phyloP scores from a whole-genome alignment of 2,797 vertebrate species.

The Orientallactaga sibirica region DNA sequence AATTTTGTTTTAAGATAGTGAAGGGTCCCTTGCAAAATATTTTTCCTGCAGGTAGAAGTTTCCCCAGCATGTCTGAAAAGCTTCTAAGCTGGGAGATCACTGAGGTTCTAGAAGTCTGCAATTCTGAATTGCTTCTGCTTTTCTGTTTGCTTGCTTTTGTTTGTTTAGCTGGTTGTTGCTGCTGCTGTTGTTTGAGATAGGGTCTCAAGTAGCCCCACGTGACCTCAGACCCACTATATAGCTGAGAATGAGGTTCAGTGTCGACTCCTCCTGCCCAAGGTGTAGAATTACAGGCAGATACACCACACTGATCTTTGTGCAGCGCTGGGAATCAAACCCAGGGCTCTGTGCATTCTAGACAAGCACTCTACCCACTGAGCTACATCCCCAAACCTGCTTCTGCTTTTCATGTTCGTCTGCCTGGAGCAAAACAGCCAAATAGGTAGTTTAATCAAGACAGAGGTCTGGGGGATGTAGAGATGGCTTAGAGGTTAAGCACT shows the following conservation, averaged over 20 bases:
- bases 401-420: not conserved
- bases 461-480: not conserved
- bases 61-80: not conserved
- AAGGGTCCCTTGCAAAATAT: not conserved
- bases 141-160: not conserved
- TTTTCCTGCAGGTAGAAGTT: not conserved
- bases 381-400: not conserved
- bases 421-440: slow-evolving; percentile 7
- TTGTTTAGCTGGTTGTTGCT: no score
- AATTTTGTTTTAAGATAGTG: slow-evolving; percentile 16
- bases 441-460: slow-evolving; percentile 38
- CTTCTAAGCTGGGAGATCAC: not conserved
- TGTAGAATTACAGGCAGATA: not conserved
- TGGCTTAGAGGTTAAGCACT: no score
- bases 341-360: not conserved
- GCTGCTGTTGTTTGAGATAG: no score
- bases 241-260: not conserved
- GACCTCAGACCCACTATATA: not conserved
- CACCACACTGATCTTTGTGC: not conserved
- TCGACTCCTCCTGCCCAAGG: not conserved
- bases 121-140: not conserved
- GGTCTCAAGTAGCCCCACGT: not conserved
- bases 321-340: not conserved
- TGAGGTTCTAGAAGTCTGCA: slow-evolving; percentile 3
- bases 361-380: not conserved